A percentile compares a stretch with the other conserved stretches of the same genome.
phyloP scores from a whole-genome alignment of 1,140 invertebrate species.

The Trichogramma pretiosum region DNA sequence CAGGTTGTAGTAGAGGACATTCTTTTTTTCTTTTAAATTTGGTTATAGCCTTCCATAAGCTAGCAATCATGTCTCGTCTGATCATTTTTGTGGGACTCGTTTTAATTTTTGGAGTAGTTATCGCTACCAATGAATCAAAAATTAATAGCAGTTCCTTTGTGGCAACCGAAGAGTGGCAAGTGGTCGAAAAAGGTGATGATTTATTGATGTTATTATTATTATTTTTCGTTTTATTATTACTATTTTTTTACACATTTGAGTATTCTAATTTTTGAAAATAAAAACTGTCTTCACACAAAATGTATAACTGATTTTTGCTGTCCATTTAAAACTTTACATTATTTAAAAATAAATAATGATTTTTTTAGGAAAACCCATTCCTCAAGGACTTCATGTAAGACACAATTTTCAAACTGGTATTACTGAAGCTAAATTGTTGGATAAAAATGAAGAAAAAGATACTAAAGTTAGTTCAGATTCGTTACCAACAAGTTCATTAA shows the following conservation, averaged over 20 bases:
- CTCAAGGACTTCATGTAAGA: conserved; percentile 62
- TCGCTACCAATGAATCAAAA: conserved; percentile 9
- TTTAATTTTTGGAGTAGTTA: no score
- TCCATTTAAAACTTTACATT: not conserved
- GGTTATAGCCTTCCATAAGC: no score
- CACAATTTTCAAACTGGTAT: conserved; percentile 65
- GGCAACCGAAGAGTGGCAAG: conserved; percentile 54
- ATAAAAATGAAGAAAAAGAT: conserved; percentile 39
- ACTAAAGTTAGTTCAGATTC: conserved; percentile 29
- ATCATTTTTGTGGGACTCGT: no score
- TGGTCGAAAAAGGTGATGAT: conserved; percentile 49
- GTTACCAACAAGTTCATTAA: conserved; percentile 10
- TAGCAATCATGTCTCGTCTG: no score
- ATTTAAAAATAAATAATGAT: conserved; percentile 9
- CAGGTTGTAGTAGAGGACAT: no score
- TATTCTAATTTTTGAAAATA: not conserved
- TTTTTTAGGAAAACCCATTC: conserved; percentile 57
- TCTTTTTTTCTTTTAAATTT: no score
- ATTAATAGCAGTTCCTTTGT: conserved; percentile 44
- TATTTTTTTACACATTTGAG: conserved; percentile 16
- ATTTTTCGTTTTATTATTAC: conserved; percentile 22
- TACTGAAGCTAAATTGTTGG: conserved; percentile 65
- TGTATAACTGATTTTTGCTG: conserved; percentile 3
- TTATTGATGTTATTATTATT: conserved; percentile 13
- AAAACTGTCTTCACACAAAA: not conserved